Conservation (phyloP, 1,140 invertebrate species). For the Portunus trituberculatus region DNA sequence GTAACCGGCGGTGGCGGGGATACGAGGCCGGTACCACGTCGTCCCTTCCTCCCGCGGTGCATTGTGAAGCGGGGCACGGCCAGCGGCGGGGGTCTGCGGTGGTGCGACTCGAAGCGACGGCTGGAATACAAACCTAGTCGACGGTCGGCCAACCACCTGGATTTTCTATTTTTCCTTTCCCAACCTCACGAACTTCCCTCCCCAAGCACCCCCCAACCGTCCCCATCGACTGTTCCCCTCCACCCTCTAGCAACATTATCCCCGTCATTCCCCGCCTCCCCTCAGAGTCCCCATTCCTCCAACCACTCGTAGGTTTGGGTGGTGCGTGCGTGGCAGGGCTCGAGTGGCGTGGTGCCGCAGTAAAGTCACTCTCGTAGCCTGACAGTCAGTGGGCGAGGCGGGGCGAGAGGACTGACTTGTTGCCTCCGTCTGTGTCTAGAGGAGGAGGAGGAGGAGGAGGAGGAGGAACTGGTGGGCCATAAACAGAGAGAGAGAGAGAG, state of each 20-base stretch:
- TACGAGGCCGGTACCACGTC: neutral
- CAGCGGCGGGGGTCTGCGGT: neutral
- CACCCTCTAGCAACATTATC: neutral
- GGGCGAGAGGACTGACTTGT: neutral
- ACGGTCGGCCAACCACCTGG: neutral
- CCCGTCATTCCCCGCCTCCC: neutral
- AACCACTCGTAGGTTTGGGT: neutral
- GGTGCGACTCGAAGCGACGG: neutral
- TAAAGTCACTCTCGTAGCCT: neutral
- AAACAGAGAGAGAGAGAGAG: neutral
- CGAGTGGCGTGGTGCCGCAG: neutral
- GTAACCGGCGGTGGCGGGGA: neutral
- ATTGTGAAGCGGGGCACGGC: neutral
- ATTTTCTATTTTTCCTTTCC: neutral
- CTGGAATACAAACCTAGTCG: neutral
- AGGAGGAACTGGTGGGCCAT: neutral
- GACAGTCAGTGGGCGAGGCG: constrained; percentile 7
- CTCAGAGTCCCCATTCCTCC: neutral
- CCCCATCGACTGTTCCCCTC: neutral
- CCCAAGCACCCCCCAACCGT: no score
- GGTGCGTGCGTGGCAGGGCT: neutral
- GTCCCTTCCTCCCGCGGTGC: neutral
- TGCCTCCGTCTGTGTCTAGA: neutral
- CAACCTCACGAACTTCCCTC: neutral
- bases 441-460: neutral